Percentiles rank a stretch among this genome's conserved stretches.
Evolutionary conservation across 1,140 invertebrate genomes (phyloP).

Genomic region (Heliconius congener): DNA sequence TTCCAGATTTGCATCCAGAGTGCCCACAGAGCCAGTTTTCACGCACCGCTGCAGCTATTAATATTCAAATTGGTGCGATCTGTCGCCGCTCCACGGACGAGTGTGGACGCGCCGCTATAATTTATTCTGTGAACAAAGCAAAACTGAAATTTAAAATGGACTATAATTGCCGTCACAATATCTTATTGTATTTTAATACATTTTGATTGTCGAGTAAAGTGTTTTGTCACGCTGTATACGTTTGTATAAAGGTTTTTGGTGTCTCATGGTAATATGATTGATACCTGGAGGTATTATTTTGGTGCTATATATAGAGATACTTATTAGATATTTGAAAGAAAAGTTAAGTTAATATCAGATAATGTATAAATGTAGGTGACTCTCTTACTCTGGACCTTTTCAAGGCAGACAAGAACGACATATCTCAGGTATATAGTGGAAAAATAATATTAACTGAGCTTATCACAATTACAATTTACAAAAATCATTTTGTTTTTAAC

Average conservation of each 20-base stretch:
- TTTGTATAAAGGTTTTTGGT: neutral
- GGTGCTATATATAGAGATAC: too few species aligned
- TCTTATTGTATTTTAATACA: slow-evolving; percentile 44
- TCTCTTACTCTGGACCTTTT: too few species aligned
- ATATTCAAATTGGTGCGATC: slow-evolving; percentile 80
- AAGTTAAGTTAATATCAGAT: too few species aligned
- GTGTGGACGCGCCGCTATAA: slow-evolving; percentile 64
- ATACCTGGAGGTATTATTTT: neutral
- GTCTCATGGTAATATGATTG: neutral
- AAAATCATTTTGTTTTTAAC: too few species aligned
- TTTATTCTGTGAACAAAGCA: slow-evolving; percentile 63
- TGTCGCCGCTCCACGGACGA: slow-evolving; percentile 62
- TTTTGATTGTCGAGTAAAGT: slow-evolving; percentile 26
- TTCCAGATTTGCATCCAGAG: slow-evolving; percentile 33
- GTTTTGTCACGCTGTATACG: slow-evolving; percentile 8
- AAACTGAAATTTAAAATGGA: slow-evolving; percentile 50
- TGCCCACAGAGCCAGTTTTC: slow-evolving; percentile 69
- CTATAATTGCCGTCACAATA: slow-evolving; percentile 47
- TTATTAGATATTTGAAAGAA: too few species aligned
- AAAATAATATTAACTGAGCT: too few species aligned
- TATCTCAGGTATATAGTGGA: too few species aligned
- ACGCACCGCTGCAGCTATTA: slow-evolving; percentile 74
- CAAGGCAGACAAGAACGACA: too few species aligned
- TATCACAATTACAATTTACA: too few species aligned
- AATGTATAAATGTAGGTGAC: too few species aligned